These are phyloP conservation scores for Borostomias antarcticus DNA, from an alignment of 2,797 vertebrate genomes.

Conservation along the genomic window DNA sequence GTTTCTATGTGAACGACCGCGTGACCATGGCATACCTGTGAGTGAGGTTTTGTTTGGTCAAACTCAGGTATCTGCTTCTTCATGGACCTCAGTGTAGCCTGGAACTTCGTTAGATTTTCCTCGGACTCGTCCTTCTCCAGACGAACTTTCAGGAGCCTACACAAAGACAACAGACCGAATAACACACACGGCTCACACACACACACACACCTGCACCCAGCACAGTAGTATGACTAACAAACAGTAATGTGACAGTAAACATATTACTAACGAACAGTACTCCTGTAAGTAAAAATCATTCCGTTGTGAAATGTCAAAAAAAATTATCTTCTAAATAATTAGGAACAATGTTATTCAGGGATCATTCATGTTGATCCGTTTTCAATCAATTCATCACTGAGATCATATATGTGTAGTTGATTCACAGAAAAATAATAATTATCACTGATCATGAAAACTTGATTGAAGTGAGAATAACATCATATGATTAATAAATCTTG, in stretches of 20 bases:
- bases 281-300: no score
- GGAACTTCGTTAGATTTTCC: constrained; percentile 78
- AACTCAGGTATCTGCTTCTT: constrained; percentile 69
- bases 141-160: constrained; percentile 83
- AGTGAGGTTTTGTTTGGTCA: constrained; percentile 53
- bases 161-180: constrained; percentile 12
- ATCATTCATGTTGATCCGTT: neutral
- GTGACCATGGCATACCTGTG: constrained; percentile 4
- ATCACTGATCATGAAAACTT: constrained; percentile 15
- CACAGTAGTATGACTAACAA: constrained; percentile 2
- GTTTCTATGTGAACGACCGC: neutral
- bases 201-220: constrained; percentile 21
- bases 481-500: neutral
- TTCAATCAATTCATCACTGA: neutral
- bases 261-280: no score
- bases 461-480: constrained; percentile 3
- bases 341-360: neutral
- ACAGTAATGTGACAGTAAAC: neutral
- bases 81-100: constrained; percentile 56
- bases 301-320: neutral
- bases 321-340: neutral
- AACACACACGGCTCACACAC: neutral
- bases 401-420: neutral
- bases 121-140: constrained; percentile 84
- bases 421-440: neutral